phyloP scores from a whole-genome alignment of 2,113 vertebrate species.

The Plecotus auritus region DNA sequence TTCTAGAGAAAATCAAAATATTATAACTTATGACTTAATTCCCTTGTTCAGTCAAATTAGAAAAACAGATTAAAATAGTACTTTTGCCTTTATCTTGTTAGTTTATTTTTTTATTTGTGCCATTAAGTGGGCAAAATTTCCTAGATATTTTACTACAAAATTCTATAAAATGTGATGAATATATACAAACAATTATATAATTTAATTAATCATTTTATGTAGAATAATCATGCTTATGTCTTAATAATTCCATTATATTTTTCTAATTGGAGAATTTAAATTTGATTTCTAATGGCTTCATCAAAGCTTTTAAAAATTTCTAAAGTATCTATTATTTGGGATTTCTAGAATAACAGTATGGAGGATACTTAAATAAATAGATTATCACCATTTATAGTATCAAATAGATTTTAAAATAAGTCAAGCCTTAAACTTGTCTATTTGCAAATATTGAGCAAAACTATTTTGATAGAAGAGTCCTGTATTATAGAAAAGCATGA shows the following conservation, averaged over 20 bases:
- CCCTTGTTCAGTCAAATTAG: no score
- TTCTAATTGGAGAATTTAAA: neutral
- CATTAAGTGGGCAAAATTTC: neutral
- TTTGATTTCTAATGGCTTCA: neutral
- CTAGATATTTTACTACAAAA: neutral
- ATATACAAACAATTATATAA: neutral
- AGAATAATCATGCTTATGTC: neutral
- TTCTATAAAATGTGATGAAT: neutral
- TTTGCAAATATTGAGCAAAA: neutral
- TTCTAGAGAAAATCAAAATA: neutral
- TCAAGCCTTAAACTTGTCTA: neutral
- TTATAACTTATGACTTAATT: neutral
- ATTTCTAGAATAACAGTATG: neutral
- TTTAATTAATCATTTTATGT: neutral
- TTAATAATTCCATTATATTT: neutral
- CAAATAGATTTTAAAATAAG: neutral
- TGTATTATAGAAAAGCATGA: fast-evolving
- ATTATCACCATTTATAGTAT: neutral
- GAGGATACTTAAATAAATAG: neutral
- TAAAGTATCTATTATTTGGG: neutral
- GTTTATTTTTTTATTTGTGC: no score
- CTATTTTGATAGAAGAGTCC: neutral
- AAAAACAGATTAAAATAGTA: no score
- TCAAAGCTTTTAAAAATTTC: neutral
- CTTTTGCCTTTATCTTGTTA: no score